A percentile compares a stretch with the other conserved stretches of the same genome.
These are phyloP conservation scores for Datnioides undecimradiatus DNA, from an alignment of 2,113 vertebrate species.

Conservation along the genomic window DNA sequence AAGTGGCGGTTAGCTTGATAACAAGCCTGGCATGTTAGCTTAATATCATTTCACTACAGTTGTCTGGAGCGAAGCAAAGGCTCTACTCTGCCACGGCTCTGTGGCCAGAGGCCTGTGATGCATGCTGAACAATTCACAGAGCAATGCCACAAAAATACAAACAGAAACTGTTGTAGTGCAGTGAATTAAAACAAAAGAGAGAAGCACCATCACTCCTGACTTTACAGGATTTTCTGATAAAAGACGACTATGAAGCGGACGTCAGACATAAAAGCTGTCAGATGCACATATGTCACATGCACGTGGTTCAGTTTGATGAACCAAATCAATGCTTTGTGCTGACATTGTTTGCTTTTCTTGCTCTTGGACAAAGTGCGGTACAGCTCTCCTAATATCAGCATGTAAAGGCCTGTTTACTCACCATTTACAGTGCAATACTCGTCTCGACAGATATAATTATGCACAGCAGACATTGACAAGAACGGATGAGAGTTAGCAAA, in stretches of 20 bases:
- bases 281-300: not conserved
- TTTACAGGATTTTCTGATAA: not conserved
- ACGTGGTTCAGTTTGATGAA: not conserved
- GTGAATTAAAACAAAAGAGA: slow-evolving; percentile 30
- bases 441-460: slow-evolving; percentile 53
- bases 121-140: slow-evolving; percentile 44
- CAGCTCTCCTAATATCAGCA: slow-evolving; percentile 12
- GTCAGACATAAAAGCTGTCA: not conserved
- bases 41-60: slow-evolving; percentile 37
- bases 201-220: not conserved
- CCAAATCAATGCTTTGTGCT: slow-evolving; percentile 46
- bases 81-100: slow-evolving; percentile 35
- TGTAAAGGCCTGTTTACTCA: slow-evolving; percentile 34
- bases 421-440: not conserved
- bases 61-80: slow-evolving; percentile 42
- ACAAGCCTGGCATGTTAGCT: slow-evolving; percentile 36
- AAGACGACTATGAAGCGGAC: not conserved
- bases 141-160: slow-evolving; percentile 26
- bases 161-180: slow-evolving; percentile 18
- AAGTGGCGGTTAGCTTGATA: slow-evolving; percentile 49
- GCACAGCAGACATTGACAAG: slow-evolving; percentile 16
- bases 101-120: slow-evolving; percentile 40
- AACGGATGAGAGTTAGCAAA: slow-evolving; percentile 33
- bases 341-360: slow-evolving; percentile 38
- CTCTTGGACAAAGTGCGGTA: slow-evolving; percentile 29